Conservation (phyloP, 2,888 invertebrate genomes). For the Crioceris asparagi region DNA sequence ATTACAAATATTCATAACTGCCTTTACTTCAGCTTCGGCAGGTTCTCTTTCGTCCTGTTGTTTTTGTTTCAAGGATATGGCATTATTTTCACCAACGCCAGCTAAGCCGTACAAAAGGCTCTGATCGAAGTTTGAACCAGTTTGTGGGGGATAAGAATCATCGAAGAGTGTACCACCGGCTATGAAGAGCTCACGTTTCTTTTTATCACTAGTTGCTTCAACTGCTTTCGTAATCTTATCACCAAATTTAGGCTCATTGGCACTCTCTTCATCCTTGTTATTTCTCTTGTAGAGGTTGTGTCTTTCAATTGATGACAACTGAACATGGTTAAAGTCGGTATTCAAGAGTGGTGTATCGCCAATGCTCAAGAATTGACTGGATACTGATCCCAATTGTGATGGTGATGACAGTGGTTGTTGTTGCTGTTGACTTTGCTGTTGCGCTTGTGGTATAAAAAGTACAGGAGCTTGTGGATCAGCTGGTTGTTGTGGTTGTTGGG, state of each 20-base stretch:
- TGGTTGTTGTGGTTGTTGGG: conserved; percentile 9
- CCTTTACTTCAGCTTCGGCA: conserved; percentile 72
- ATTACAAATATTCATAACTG: conserved; percentile 68
- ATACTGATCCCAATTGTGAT: too few relatives aligned
- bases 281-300: conserved; percentile 45
- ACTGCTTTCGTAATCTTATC: conserved; percentile 20
- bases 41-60: conserved; percentile 66
- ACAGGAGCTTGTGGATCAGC: too few relatives aligned
- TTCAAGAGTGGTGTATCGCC: conserved; percentile 39
- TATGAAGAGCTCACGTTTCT: conserved; percentile 55
- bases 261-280: conserved; percentile 15
- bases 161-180: conserved; percentile 60
- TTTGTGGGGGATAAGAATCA: conserved; percentile 23
- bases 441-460: too few relatives aligned
- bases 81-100: conserved; percentile 55
- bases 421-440: conserved; percentile 1
- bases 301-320: conserved; percentile 34
- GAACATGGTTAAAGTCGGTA: conserved; percentile 37
- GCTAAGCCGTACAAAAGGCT: conserved; percentile 54
- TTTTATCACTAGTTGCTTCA: conserved; percentile 12
- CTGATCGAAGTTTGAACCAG: conserved; percentile 43
- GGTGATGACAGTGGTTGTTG: conserved; percentile 3
- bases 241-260: too few relatives aligned
- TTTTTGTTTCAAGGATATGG: conserved; percentile 48
- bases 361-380: conserved; percentile 22